Conservation (phyloP, 2,888 invertebrate genomes). For the Phortica magna region DNA sequence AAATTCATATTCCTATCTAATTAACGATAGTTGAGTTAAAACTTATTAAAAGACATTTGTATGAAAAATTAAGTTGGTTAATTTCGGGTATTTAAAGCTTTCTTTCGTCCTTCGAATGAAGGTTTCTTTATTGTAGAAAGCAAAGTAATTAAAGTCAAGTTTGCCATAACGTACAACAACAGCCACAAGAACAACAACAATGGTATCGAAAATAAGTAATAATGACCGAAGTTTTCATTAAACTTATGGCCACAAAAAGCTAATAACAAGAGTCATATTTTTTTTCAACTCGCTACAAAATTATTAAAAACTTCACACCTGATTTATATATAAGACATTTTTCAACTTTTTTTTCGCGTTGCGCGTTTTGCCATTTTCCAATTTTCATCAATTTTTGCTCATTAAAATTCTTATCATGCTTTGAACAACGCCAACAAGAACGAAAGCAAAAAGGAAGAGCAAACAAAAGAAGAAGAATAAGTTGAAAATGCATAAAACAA, state of each 20-base stretch:
- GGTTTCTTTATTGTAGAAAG: too few relatives aligned
- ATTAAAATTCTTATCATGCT: constrained; percentile 24
- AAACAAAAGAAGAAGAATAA: neutral
- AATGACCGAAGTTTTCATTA: too few relatives aligned
- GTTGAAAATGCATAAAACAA: neutral
- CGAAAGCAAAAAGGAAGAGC: neutral
- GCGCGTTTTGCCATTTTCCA: neutral
- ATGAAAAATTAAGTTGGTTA: too few relatives aligned
- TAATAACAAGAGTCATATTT: too few relatives aligned
- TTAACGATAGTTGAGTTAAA: too few relatives aligned
- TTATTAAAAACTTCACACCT: neutral
- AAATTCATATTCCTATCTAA: too few relatives aligned
- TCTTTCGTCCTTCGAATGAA: too few relatives aligned
- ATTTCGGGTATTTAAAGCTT: too few relatives aligned
- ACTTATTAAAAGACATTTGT: too few relatives aligned
- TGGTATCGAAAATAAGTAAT: neutral
- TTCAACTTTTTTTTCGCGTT: neutral
- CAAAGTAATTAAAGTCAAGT: too few relatives aligned
- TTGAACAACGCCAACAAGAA: neutral
- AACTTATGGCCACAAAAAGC: too few relatives aligned
- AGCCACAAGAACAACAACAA: neutral
- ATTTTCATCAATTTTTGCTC: constrained; percentile 22
- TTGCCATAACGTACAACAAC: neutral
- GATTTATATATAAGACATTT: neutral
- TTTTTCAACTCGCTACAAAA: too few relatives aligned